Evolutionary conservation across 2,888 invertebrate genomes (phyloP), one percentile per base, ranked within the genome.

Genomic region (Xestia ashworthii): DNA sequence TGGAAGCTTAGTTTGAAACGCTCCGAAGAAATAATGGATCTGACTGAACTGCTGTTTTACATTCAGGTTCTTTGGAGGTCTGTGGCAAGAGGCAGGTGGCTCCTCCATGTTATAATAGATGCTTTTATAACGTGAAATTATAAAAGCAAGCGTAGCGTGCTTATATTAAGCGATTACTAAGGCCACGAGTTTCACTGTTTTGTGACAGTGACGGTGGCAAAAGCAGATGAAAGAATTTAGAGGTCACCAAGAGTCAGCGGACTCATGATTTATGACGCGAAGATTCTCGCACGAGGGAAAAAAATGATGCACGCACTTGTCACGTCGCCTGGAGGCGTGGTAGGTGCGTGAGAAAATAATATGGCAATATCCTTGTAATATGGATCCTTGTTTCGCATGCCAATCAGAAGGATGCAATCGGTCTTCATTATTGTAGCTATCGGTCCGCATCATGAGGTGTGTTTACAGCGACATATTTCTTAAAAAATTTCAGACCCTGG

Each of bases 1-100:
- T 85, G 53, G 46, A 48, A 80, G 72, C 77, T 87, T 83, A 85
- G 81, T 82, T 80, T 76, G 65, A 66, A 79, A 64, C 67, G 83
- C 67, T 81, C 67, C 58, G 16, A 77, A 80, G 85, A 82, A 87
- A 69, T 85, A 87, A 85, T 87, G 80, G 83, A 73, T 83, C 77
- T 78, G 19, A 74, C 73, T 60, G 68, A 74, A 81, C 73, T 74
- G 44, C 68, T 78, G 71, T 67, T 85, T 85, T 83, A 83, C 62
- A 80, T 85, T 68, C 71, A 62, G 38, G 66, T 76, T 80, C 64
- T 71, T 76, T 62, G n/a, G n/a, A 68, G 25, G 53, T 67, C 25
- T 11, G 8, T 3, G 48, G 66, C 44, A 50, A 12, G 19, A 67
- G 22, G 11, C 65, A 76, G 73, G 48, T 82, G 65, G 38, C 41